Evolutionary conservation across 2,888 invertebrate species (phyloP), one percentile per base, ranked within the genome.

Genomic region (Drosophila colorata): DNA sequence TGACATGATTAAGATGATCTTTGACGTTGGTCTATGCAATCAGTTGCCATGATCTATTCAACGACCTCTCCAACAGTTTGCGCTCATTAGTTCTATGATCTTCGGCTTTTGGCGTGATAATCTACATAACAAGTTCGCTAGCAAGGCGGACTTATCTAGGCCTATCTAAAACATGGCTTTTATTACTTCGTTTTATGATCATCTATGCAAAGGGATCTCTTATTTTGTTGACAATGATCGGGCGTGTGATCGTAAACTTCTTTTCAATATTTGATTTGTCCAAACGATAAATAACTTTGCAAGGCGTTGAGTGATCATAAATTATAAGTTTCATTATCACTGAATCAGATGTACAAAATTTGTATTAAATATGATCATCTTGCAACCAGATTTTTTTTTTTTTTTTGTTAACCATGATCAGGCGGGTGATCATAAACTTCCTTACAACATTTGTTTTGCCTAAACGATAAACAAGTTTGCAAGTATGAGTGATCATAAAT

Each of bases 1-100:
- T 64, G 59, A 66, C 63, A 63, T 44, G 49, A 60, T 63, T 47
- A 43, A 31, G 46, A 43, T 72, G 71, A 60, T 78, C 73, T 78
- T 23, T 38, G 58, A 48, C 28, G 20, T 9, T 41, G 25, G 28
- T 52, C 28, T n/a, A 8, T 18, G 47, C 47, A 53, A 61, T 46
- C 61, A 47, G 37, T 25, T 14, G 38, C 44, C 41, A n/a, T 49
- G 38, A 73, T 63, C 69, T 11, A 52, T 49, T 56, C 31, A 13
- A 70, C 48, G 53, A 65, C 52, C 40, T 14, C 33, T 16, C 9
- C 20, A n/a, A 37, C 53, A 41, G 41, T 59, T 40, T 57, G 43
- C 25, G 33, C 64, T 57, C 70, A 70, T 64, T 70, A 53, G 64
- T n/a, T 41, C 25, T 18, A 41, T 58, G 65, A 70, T 71, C 70